Evolutionary conservation across 2,888 invertebrate species (phyloP).

Genomic region (Yponomeuta evonymella): DNA sequence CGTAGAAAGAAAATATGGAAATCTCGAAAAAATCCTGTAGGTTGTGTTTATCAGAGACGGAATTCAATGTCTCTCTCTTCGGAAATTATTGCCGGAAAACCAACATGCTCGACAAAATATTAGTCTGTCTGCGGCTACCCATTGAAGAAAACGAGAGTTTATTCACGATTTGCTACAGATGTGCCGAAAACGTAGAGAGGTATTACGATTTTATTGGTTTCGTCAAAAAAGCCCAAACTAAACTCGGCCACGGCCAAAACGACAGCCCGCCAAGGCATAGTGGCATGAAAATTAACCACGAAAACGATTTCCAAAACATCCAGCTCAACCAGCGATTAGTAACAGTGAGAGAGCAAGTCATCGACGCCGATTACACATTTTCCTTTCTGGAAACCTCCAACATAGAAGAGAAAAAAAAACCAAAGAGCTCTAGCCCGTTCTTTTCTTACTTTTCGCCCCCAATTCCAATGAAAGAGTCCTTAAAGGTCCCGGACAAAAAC

Average conservation of each 20-base stretch:
- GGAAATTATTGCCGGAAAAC: slow-evolving; percentile 48
- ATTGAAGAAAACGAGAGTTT: slow-evolving; percentile 53
- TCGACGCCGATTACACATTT: slow-evolving; percentile 57
- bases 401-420: slow-evolving; percentile 40
- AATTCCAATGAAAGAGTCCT: slow-evolving; percentile 31
- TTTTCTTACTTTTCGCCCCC: slow-evolving; percentile 61
- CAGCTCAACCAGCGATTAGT: slow-evolving; percentile 38
- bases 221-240: slow-evolving; percentile 51
- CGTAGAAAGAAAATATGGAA: background rate
- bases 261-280: slow-evolving; percentile 29
- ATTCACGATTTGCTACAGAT: slow-evolving; percentile 57
- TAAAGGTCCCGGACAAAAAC: background rate
- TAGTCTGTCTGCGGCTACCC: slow-evolving; percentile 50
- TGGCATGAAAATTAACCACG: slow-evolving; percentile 19
- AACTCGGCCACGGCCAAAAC: slow-evolving; percentile 28
- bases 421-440: slow-evolving; percentile 50
- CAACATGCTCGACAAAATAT: slow-evolving; percentile 54
- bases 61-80: slow-evolving; percentile 57
- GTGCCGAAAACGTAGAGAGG: slow-evolving; percentile 54
- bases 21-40: slow-evolving; percentile 40
- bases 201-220: slow-evolving; percentile 51
- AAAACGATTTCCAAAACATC: slow-evolving; percentile 5
- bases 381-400: slow-evolving; percentile 51
- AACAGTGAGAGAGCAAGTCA: slow-evolving; percentile 50
- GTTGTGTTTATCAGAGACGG: slow-evolving; percentile 52